These are phyloP conservation scores for Lethocerus indicus DNA, from an alignment of 1,140 invertebrate genomes.

Conservation along the genomic window DNA sequence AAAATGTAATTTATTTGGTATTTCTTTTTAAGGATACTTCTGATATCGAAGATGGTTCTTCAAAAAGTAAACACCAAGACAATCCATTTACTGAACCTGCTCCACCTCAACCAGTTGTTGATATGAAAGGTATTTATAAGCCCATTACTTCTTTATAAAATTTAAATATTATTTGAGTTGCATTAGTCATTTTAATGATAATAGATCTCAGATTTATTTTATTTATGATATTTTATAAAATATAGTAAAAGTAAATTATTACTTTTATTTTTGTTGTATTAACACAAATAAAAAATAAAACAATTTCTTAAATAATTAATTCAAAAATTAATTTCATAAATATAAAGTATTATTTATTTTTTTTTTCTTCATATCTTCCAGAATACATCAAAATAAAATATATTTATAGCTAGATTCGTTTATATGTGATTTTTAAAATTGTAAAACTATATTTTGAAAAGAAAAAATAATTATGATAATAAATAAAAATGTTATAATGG, in stretches of 20 bases:
- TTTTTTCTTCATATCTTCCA: no score
- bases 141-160: no score
- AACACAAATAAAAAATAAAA: background rate
- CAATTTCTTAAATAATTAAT: background rate
- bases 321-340: background rate
- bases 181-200: no score
- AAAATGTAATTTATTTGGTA: background rate
- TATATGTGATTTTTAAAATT: no score
- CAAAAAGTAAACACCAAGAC: slow-evolving; percentile 73
- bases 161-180: background rate
- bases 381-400: no score
- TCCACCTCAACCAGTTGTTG: slow-evolving; percentile 73
- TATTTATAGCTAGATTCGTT: no score
- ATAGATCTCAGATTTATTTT: background rate
- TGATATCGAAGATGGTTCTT: slow-evolving; percentile 57
- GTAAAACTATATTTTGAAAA: no score
- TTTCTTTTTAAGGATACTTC: slow-evolving; percentile 36
- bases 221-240: background rate
- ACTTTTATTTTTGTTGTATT: background rate
- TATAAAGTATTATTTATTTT: background rate
- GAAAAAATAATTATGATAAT: no score
- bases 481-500: no score
- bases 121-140: slow-evolving; percentile 68
- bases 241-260: background rate
- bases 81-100: slow-evolving; percentile 82